Base-by-base conservation (phyloP, 2,797 vertebrate species). In the Arnoldichthys spilopterus region DNA sequence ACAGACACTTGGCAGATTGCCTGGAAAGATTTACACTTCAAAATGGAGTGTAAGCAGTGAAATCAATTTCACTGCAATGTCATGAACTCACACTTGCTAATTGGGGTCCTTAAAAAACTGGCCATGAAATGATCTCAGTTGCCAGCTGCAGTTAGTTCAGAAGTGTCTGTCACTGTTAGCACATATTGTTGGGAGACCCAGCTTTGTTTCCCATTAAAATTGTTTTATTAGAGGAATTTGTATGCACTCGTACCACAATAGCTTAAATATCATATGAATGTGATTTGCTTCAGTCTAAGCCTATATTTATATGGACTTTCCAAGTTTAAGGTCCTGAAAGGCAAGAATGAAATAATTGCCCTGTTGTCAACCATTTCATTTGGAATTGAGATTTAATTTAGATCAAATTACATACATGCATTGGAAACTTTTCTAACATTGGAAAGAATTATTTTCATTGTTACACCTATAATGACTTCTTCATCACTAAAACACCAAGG, bases 1-100 rank as follows among this genome's bases (percentile, higher is more conserved):
- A 68, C 56, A 83, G 56, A 54, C 32, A 82, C 51, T 80, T 86
- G 67, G 49, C 75, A 76, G 67, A 20, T 67, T 58, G 24, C 53
- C 67, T 71, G 63, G 32, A 64, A 63, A 64, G 72, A 37, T 68
- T 76, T 66, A 71, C 63, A 77, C 69, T 59, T 56, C 40, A 76
- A 49, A 73, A 73, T 77, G 67, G 67, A 66, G 53, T 69, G 53
- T 70, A 37, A 73, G 54, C 68, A 77, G 77, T 43, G 45, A 59
- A 79, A 81, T 81, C 53, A 74, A 77, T 67, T 71, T 78, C 43
- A 68, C 56, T 49, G 61, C 67, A 53, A 37, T 37, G 66, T 75
- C 66, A 71, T 59, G 40, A 18, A 71, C 28, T 47, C 47, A 61
- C 71, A 59, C 67, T 71, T 74, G 49, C 76, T 68, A 79, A 72